These are phyloP conservation scores for Cydia amplana DNA, from an alignment of 1,140 invertebrate species.

Conservation along the genomic window DNA sequence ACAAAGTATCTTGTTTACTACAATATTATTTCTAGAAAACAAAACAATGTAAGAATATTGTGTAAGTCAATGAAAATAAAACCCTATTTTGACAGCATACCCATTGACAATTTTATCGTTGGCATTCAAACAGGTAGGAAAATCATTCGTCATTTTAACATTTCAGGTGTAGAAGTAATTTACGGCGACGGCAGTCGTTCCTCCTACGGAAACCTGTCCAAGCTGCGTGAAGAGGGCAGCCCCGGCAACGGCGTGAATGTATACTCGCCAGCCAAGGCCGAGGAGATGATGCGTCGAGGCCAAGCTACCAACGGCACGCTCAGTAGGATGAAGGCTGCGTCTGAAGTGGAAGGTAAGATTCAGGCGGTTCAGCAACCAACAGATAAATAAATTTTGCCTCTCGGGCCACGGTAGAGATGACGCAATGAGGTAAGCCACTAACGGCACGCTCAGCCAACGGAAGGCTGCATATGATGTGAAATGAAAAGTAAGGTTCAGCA, in stretches of 20 bases:
- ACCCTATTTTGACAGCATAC: no score
- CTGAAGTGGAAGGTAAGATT: slow-evolving; percentile 59
- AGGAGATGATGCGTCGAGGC: slow-evolving; percentile 63
- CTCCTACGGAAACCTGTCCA: slow-evolving; percentile 66
- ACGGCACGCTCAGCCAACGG: slow-evolving; percentile 60
- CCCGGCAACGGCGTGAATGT: slow-evolving; percentile 70
- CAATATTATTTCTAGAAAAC: no score
- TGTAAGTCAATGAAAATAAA: no score
- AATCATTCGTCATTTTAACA: neutral
- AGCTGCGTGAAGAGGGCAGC: slow-evolving; percentile 68
- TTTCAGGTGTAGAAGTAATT: slow-evolving; percentile 70
- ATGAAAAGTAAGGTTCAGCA: slow-evolving; percentile 48
- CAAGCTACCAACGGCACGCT: slow-evolving; percentile 63
- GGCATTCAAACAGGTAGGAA: no score
- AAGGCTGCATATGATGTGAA: slow-evolving; percentile 67
- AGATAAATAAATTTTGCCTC: no score
- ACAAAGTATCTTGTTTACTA: no score
- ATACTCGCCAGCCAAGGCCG: slow-evolving; percentile 72
- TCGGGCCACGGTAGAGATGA: slow-evolving; percentile 44
- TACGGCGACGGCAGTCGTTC: slow-evolving; percentile 66
- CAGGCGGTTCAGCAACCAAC: no score
- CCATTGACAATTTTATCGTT: no score
- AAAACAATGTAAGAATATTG: no score
- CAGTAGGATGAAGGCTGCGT: slow-evolving; percentile 67
- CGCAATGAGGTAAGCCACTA: slow-evolving; percentile 48